Base-by-base conservation (phyloP, 1,140 invertebrate genomes). In the Batillaria attramentaria region DNA sequence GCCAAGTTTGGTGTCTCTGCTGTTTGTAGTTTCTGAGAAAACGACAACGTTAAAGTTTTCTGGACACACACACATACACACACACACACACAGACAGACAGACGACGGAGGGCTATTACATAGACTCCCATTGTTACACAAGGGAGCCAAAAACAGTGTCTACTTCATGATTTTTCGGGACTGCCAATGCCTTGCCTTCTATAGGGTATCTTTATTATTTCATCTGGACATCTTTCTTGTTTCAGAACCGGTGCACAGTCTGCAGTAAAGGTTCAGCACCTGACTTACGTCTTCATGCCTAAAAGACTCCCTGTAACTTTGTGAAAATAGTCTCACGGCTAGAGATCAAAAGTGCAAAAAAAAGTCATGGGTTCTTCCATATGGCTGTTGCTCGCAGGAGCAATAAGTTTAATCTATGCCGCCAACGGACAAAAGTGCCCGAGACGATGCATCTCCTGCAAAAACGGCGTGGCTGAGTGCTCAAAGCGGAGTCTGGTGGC, bases 401-500 rank as follows among this genome's bases (percentile, higher is more conserved):
- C 4, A 41, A 13, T 24, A 18, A n/a, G 68, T n/a, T 35, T 37
- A 37, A 42, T 5, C 62, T 41, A 31, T 28, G 41, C 43, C 2
- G 20, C 66, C 42, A 35, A 2, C 4, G 69, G 35, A 0, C 31
- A 70, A 24, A 28, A 57, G 20, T 87, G 85, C 78, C 85, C 86
- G 0, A 16, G 77, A 5, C 68, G 82, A 33, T 88, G 87, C 73
- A 24, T 72, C 16, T 83, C 82, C 62, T 87, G 86, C 79, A 74
- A 41, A 16, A 68, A 83, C 46, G 79, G 80, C 28, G 75, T 81
- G 33, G 82, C 83, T 6, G 78, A 87, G 43, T 89, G 88, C 70
- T 78, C 77, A 5, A 75, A 78, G 24, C 54, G 39, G 5, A 83
- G 80, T 20, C 80, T 89, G 16, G 72, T 76, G 24, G 72, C 81